phyloP scores from a whole-genome alignment of 2,888 invertebrate species.

The Brenthis hecate region DNA sequence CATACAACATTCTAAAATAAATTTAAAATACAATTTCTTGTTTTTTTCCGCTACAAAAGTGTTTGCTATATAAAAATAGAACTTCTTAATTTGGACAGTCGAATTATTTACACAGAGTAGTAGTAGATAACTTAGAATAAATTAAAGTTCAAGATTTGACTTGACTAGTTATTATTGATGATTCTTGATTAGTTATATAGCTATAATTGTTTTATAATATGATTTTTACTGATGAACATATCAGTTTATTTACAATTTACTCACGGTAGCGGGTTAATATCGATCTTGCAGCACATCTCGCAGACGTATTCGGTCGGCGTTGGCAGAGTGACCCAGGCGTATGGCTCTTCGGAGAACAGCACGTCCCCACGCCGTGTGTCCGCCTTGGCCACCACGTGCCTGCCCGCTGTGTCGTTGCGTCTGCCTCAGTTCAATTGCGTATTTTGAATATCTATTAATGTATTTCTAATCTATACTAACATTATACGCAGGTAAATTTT shows the following conservation, averaged over 20 bases:
- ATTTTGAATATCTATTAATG: background rate
- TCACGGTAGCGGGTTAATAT: conserved; percentile 85
- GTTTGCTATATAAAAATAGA: too few species aligned
- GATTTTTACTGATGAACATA: background rate
- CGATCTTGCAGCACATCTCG: conserved; percentile 86
- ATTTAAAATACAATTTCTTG: too few species aligned
- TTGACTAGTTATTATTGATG: too few species aligned
- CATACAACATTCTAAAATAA: too few species aligned
- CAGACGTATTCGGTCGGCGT: conserved; percentile 71
- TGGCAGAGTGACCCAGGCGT: conserved; percentile 87
- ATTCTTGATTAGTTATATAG: too few species aligned
- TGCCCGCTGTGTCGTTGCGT: conserved; percentile 81
- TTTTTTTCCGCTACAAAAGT: too few species aligned
- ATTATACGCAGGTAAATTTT: too few species aligned
- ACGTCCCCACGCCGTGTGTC: conserved; percentile 85
- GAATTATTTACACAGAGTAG: too few species aligned
- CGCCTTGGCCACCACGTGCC: conserved; percentile 84
- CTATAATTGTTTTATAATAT: background rate
- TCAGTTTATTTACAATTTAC: conserved; percentile 42
- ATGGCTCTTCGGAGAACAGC: conserved; percentile 91
- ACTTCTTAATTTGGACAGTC: too few species aligned
- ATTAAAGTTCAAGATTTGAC: too few species aligned
- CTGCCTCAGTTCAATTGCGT: conserved; percentile 51
- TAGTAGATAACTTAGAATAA: too few species aligned
- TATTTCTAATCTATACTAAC: too few species aligned